Evolutionary conservation across 1,140 invertebrate genomes (phyloP), one percentile per base, ranked within the genome.

Genomic region (Lucilia cuprina): DNA sequence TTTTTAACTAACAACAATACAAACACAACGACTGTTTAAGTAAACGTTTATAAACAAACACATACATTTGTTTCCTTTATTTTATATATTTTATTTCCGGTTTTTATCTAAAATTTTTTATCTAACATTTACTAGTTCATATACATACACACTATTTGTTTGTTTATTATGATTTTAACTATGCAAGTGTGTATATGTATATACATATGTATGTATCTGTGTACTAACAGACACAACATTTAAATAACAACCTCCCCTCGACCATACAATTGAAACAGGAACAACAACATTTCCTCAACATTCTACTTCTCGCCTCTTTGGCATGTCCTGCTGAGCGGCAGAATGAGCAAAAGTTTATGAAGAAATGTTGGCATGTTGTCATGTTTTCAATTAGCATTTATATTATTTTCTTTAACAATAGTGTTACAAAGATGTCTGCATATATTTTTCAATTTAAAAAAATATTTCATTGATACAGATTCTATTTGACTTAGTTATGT

Each of bases 31-130:
- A 55, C 7, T 55, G 12, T 55, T 21, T 70, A 70, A 70, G 25
- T 70, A 70, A 21, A 21, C 60, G 19, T 5, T 30, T 30, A 30
- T 21, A 19, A 17, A 17, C 21, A 70, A n/a, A 70, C 19, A 25
- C 12, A 21, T 12, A 21, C 65, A 70, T 21, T 21, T 70, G 65
- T 70, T 70, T 70, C 65, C 65, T 70, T 70, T 70, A 21, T 70
- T 70, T 70, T 70, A 70, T 70, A 70, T 21, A 70, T 70, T 70
- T 70, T 70, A 70, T 70, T 70, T 70, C 65, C 65, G 65, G 65
- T 70, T 21, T 70, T 70, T 25, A 70, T 19, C 65, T 70, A 70
- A 19, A 21, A 30, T 30, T 70, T 25, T 25, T 70, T 70, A 70
- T 55, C 50, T 55, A 55, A 14, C 50, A 55, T 55, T 17, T n/a